Base-by-base conservation (phyloP, 1,140 invertebrate genomes). In the Drosophila burlai region DNA sequence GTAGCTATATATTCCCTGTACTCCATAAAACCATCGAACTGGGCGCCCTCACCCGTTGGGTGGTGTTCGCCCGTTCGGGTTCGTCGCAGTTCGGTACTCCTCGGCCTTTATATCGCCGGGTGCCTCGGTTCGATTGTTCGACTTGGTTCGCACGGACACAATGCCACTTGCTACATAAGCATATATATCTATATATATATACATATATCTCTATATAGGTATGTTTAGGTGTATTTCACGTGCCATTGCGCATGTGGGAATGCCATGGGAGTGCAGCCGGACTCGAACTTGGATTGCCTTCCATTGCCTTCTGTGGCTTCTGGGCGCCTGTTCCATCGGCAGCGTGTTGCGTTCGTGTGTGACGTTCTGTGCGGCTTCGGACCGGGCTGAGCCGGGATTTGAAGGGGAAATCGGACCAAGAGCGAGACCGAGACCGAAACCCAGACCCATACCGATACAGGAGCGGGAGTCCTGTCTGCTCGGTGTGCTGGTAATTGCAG, bases 271-370 rank as follows among this genome's bases (percentile, higher is more conserved):
- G 43, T 43, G 34, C 21, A 18, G 47, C 34, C 64, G 47, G 40
- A 36, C 63, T 42, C 46, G 54, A 42, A 42, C 21, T 40, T 10
- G 54, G 36, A 26, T 21, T 24, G 24, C 24, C 24, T 24, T 24
- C 40, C 6, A 13, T n/a, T 10, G 49, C 31, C 18, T 36, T 6
- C 13, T 38, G 18, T 11, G 16, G 2, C 5, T 73, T 68, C 89
- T 92, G 91, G 42, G 55, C 86, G 91, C 91, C 91, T 92, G 78
- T 61, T 92, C 65, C 49, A 49, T 46, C 73, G 71, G 81, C 91
- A 87, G 85, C 91, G 91, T 72, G 47, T 91, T 91, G 83, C 83
- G 86, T 92, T 92, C 91, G 91, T 92, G 91, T 92, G 91, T 92
- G 91, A 92, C 91, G 91, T 91, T 91, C 84, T 83, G 84, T 89